phyloP scores from a whole-genome alignment of 2,113 vertebrate species.

The Rhea americana region DNA sequence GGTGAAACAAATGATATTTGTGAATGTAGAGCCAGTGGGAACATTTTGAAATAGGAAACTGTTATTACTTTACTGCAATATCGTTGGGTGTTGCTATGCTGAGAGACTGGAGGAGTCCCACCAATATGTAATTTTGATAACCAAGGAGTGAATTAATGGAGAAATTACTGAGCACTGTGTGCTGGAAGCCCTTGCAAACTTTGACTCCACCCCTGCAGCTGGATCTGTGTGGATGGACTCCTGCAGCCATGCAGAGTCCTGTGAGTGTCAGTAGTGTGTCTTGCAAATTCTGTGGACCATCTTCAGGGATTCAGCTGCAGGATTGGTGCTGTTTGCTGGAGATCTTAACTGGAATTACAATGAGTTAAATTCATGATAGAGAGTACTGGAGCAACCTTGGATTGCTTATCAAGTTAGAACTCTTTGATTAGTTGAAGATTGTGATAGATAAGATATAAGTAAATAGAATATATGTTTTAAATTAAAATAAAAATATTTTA shows the following conservation, averaged over 20 bases:
- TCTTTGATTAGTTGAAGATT: background rate
- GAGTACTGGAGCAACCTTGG: background rate
- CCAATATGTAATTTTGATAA: accelerated
- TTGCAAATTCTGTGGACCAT: background rate
- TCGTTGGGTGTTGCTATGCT: background rate
- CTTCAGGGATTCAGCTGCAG: background rate
- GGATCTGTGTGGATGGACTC: background rate
- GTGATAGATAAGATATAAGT: background rate
- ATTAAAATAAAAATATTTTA: background rate
- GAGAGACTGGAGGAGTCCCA: background rate
- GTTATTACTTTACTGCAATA: background rate
- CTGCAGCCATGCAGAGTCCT: background rate
- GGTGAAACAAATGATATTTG: background rate
- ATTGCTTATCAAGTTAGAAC: background rate
- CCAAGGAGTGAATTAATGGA: background rate
- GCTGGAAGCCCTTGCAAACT: background rate
- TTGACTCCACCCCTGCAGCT: background rate
- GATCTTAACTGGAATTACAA: background rate
- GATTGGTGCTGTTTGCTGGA: background rate
- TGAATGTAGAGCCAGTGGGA: background rate
- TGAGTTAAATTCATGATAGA: background rate
- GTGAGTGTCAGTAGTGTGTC: background rate
- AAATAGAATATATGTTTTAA: background rate
- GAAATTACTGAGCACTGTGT: background rate
- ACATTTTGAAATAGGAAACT: background rate